These are phyloP conservation scores for Halocynthia roretzi DNA, from an alignment of 23 tunicate species.

Conservation along the genomic window DNA sequence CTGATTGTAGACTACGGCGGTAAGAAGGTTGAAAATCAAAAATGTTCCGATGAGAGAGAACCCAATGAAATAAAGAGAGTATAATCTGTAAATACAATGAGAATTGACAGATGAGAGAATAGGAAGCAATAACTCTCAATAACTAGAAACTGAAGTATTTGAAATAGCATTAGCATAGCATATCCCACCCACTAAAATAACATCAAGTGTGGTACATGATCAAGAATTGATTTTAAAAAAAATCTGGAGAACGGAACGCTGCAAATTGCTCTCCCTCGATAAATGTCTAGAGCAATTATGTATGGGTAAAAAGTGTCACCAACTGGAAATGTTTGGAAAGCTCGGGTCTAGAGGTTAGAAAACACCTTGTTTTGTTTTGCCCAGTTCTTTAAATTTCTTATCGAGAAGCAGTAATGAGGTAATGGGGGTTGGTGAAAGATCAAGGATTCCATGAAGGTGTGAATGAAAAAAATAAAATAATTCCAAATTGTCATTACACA, in stretches of 20 bases:
- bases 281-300: too few species aligned
- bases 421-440: background rate
- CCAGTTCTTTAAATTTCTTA: too few species aligned
- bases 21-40: conserved; percentile 82
- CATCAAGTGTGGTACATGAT: too few species aligned
- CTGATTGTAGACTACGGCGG: conserved; percentile 97
- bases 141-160: too few species aligned
- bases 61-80: conserved; percentile 81
- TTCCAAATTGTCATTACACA: background rate
- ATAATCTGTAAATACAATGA: conserved; percentile 42
- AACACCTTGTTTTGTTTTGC: too few species aligned
- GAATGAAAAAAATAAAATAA: background rate
- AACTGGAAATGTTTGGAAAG: too few species aligned
- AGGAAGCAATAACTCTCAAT: too few species aligned
- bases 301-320: too few species aligned
- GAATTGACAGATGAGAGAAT: background rate
- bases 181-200: too few species aligned
- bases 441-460: background rate
- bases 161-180: too few species aligned
- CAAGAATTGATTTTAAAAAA: background rate
- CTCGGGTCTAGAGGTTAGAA: too few species aligned
- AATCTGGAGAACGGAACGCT: background rate
- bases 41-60: conserved; percentile 95
- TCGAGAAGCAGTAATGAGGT: background rate
- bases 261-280: background rate